Evolutionary conservation across 2,888 invertebrate genomes (phyloP), one percentile per base, ranked within the genome.

Genomic region (Tenthredo scrophulariae): DNA sequence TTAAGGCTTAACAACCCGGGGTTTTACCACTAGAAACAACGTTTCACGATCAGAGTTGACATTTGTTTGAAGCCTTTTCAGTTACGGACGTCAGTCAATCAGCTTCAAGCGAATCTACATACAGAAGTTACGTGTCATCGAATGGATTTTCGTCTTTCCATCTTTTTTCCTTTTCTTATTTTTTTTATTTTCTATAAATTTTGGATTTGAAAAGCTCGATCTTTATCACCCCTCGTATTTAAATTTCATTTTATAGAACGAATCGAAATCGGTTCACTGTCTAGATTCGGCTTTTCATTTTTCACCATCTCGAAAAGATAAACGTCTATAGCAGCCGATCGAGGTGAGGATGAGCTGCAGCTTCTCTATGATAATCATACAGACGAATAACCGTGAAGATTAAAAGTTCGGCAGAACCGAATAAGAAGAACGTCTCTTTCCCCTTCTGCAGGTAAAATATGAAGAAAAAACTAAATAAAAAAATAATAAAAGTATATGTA

Each of bases 31-130:
- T 74, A 5, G 74, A 13, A 29, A 74, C 74, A 74, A 15, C 43
- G 43, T 0, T 18, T 26, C 29, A 18, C 80, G 62, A 22, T 50
- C 62, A 50, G 50, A 22, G 80, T 26, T 7, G 7, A 50, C 77
- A 77, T 62, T 80, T 80, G 80, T 80, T 80, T 40, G 80, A 80
- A 80, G 80, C 80, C 80, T 62, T 80, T 80, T n/a, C 46, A 80
- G 80, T 58, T 29, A 62, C 80, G 37, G 37, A 62, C 80, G 80
- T 62, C 37, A 62, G 50, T 80, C 62, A 40, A 58, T 80, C 80
- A 80, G 80, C 80, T 62, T 62, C 37, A 1, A 62, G 26, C 29
- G n/a, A n/a, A 13, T 50, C 22, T 22, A 54, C 50, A 29, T 72
- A 22, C 26, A 22, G 0, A 26, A 70, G 33, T 18, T 37, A 70